Percentiles rank a stretch among this genome's conserved stretches.
Conservation (phyloP, 2,113 vertebrate genomes). For the Beaufortia kweichowensis region DNA sequence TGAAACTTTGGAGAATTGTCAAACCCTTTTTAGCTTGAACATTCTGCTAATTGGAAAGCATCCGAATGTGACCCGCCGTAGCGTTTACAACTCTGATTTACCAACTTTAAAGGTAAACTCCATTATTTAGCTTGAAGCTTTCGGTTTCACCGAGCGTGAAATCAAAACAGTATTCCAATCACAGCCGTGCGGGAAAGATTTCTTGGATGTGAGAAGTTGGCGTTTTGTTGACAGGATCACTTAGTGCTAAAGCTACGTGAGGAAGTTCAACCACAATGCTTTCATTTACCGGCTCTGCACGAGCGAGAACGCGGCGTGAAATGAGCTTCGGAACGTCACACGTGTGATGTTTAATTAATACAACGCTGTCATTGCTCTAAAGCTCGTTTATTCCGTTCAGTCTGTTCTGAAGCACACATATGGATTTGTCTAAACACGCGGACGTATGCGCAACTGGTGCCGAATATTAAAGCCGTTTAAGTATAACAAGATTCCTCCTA, state of each 20-base stretch:
- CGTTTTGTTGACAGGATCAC: not conserved
- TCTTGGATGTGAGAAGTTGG: not conserved
- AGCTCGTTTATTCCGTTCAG: conserved; percentile 72
- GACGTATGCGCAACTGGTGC: not conserved
- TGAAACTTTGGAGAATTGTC: not conserved
- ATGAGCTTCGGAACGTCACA: conserved; percentile 64
- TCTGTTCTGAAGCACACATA: conserved; percentile 17
- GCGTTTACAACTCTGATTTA: not conserved
- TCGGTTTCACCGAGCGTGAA: conserved; percentile 18
- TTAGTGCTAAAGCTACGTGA: not conserved
- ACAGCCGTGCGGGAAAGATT: not conserved
- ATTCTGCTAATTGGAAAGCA: conserved; percentile 7
- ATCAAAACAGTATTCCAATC: conserved; percentile 3
- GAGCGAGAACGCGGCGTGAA: conserved; percentile 72
- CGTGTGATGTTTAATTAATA: conserved; percentile 76
- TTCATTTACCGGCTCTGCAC: conserved; percentile 53
- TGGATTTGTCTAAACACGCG: not conserved
- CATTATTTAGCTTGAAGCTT: not conserved
- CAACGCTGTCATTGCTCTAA: conserved; percentile 60
- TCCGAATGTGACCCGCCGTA: not conserved
- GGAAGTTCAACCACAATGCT: conserved; percentile 1
- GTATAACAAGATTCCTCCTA: not conserved
- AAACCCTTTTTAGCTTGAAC: not conserved
- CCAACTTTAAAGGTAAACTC: conserved; percentile 19
- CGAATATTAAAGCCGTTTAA: too few species aligned